These are phyloP conservation scores for Metallyticus violacea DNA, from an alignment of 2,888 invertebrate species.

Conservation along the genomic window DNA sequence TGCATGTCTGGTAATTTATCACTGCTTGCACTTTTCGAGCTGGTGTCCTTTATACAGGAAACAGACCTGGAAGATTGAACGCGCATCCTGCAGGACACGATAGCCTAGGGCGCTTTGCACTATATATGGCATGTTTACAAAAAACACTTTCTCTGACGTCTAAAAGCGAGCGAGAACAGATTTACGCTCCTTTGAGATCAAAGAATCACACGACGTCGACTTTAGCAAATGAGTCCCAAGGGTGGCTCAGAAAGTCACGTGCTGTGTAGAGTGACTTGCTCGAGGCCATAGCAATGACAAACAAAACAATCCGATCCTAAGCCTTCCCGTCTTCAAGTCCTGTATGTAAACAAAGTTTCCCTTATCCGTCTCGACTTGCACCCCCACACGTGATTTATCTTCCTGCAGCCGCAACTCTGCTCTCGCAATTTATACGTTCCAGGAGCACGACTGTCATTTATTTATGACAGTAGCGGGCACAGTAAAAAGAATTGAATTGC, in stretches of 20 bases:
- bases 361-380: no score
- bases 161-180: background rate
- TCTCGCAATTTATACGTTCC: background rate
- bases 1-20: no score
- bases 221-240: background rate
- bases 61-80: no score
- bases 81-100: no score
- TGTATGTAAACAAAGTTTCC: background rate
- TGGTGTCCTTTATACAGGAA: no score
- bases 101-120: no score
- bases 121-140: no score
- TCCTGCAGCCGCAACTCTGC: background rate
- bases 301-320: background rate
- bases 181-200: background rate
- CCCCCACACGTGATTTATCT: background rate
- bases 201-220: background rate
- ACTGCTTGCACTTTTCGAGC: no score
- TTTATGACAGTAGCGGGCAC: background rate
- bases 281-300: background rate
- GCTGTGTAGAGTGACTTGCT: no score
- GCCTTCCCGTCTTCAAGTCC: background rate
- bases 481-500: background rate
- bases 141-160: no score
- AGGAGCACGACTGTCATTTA: background rate
- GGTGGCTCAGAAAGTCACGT: background rate